A percentile compares a stretch with the other conserved stretches of the same genome.
Conservation (phyloP, 2,888 invertebrate genomes). For the Deilephila elpenor region DNA sequence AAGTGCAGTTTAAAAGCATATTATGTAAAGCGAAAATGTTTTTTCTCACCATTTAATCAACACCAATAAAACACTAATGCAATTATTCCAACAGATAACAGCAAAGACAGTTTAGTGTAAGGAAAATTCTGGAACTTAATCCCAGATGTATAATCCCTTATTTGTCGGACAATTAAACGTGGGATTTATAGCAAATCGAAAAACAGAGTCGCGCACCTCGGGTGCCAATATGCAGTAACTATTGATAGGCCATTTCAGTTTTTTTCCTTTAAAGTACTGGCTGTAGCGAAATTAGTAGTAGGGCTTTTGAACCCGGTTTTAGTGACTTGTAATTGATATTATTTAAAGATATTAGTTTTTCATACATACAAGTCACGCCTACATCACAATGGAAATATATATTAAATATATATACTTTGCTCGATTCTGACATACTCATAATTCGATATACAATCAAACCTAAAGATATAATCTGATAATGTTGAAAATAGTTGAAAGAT, state of each 20-base stretch:
- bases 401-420: too few species aligned
- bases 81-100: neutral
- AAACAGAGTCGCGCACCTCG: conserved; percentile 46
- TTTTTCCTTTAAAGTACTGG: conserved; percentile 22
- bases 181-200: conserved; percentile 81
- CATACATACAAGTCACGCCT: too few species aligned
- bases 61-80: conserved; percentile 37
- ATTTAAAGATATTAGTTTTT: too few species aligned
- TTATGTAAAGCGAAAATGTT: too few species aligned
- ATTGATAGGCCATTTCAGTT: conserved; percentile 52
- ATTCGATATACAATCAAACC: too few species aligned
- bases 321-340: too few species aligned
- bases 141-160: conserved; percentile 76
- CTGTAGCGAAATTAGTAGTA: neutral
- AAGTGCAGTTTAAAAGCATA: too few species aligned
- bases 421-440: too few species aligned
- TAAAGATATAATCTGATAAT: too few species aligned
- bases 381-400: too few species aligned
- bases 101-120: neutral
- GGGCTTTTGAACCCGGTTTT: neutral
- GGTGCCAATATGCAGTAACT: conserved; percentile 60
- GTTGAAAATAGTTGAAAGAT: too few species aligned
- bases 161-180: conserved; percentile 81
- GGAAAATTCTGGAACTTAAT: conserved; percentile 51
- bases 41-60: conserved; percentile 23